These are phyloP conservation scores for Taxidea taxus DNA, from an alignment of 2,113 vertebrate genomes.

Conservation along the genomic window DNA sequence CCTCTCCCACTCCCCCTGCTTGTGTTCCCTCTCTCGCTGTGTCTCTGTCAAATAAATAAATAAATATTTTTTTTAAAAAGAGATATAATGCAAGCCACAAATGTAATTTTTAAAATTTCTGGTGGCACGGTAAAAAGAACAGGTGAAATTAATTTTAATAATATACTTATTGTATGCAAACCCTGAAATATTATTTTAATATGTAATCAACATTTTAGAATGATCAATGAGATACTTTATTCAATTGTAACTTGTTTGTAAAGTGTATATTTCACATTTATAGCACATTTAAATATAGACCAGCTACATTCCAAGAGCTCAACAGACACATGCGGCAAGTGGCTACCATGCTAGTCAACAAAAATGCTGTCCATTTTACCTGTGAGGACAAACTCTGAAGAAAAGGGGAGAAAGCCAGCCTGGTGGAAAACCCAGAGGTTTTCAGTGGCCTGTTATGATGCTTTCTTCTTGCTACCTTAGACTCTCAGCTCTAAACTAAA, in stretches of 20 bases:
- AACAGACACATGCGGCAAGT: not conserved
- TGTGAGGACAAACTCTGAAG: not conserved
- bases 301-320: not conserved
- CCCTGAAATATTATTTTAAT: not conserved
- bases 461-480: not conserved
- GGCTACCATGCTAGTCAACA: not conserved
- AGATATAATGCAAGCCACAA: not conserved
- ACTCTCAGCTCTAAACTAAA: not conserved
- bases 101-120: constrained; percentile 14
- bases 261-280: not conserved
- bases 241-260: not conserved
- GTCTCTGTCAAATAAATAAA: too few species aligned
- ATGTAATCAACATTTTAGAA: not conserved
- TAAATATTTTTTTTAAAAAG: too few species aligned
- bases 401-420: not conserved
- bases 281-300: not conserved
- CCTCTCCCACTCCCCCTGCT: too few species aligned
- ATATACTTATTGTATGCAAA: not conserved
- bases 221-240: not conserved
- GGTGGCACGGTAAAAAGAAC: not conserved
- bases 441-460: not conserved
- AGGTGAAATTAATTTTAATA: not conserved
- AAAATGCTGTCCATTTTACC: not conserved
- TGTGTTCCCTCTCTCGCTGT: too few species aligned
- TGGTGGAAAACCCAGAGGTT: not conserved